A percentile compares a stretch with the other conserved stretches of the same genome.
These are phyloP conservation scores for Zoanthus solanderi DNA, from an alignment of 92 coral and sea anemone genomes.

Conservation along the genomic window DNA sequence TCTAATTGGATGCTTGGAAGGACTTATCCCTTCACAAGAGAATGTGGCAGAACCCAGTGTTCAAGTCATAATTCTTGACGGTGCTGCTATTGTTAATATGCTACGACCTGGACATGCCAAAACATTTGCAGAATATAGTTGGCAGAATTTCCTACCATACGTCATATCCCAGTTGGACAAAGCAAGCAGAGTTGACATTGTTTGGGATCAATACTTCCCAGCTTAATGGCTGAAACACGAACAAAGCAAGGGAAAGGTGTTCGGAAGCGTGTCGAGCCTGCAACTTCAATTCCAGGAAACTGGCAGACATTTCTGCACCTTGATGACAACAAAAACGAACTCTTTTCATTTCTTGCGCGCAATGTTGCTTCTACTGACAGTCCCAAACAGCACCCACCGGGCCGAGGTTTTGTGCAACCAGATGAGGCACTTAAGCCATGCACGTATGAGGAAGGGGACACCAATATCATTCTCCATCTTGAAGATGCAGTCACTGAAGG, in stretches of 20 bases:
- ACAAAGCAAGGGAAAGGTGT: constrained; percentile 54
- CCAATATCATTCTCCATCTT: constrained; percentile 62
- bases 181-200: constrained; percentile 54
- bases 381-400: constrained; percentile 35
- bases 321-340: constrained; percentile 49
- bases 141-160: constrained; percentile 53
- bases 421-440: constrained; percentile 57
- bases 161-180: constrained; percentile 51
- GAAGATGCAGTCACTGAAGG: constrained; percentile 61
- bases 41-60: neutral
- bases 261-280: constrained; percentile 49
- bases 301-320: constrained; percentile 43
- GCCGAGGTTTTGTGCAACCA: constrained; percentile 42
- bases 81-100: constrained; percentile 63
- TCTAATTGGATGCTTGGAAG: constrained; percentile 35
- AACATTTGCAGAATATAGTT: constrained; percentile 59
- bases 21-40: neutral
- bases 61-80: constrained; percentile 59
- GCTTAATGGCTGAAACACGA: constrained; percentile 52
- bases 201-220: constrained; percentile 49
- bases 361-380: constrained; percentile 39
- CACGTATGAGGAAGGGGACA: constrained; percentile 71
- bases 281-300: constrained; percentile 44
- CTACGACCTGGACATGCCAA: constrained; percentile 54
- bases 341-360: constrained; percentile 34